Evolutionary conservation across 1,140 invertebrate species (phyloP).

Genomic region (Drosophila grimshawi): DNA sequence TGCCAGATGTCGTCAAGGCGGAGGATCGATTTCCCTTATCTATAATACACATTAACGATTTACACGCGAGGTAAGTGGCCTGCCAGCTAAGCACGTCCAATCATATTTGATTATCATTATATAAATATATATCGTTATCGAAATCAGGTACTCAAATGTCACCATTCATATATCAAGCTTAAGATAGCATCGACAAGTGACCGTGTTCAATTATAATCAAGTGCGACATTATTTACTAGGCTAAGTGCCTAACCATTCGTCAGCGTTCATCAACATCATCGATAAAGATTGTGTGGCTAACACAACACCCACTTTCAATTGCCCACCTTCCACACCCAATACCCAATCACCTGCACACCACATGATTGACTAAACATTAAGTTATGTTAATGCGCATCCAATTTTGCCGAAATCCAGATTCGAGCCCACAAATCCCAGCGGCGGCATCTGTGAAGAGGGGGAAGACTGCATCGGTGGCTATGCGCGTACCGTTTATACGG

Average conservation of each 20-base stretch:
- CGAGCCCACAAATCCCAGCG: conserved; percentile 88
- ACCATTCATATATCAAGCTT: neutral
- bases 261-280: neutral
- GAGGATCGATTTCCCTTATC: conserved; percentile 87
- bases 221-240: neutral
- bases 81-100: conserved; percentile 86
- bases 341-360: neutral
- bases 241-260: too few relatives aligned
- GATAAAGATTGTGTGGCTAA: neutral
- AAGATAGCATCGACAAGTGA: conserved; percentile 4
- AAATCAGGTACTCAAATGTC: conserved; percentile 7
- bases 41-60: conserved; percentile 92
- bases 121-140: neutral
- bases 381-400: too few relatives aligned
- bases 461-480: conserved; percentile 90
- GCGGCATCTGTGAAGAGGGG: conserved; percentile 86
- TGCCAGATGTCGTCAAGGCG: conserved; percentile 8
- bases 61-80: conserved; percentile 89
- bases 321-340: neutral
- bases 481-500: conserved; percentile 87
- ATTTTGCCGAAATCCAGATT: conserved; percentile 85
- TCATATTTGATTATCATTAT: neutral
- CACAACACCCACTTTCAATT: neutral
- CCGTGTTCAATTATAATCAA: conserved; percentile 28
- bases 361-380: too few relatives aligned